phyloP scores from a whole-genome alignment of 1,140 invertebrate genomes.

The Drosophila subpulchrella region DNA sequence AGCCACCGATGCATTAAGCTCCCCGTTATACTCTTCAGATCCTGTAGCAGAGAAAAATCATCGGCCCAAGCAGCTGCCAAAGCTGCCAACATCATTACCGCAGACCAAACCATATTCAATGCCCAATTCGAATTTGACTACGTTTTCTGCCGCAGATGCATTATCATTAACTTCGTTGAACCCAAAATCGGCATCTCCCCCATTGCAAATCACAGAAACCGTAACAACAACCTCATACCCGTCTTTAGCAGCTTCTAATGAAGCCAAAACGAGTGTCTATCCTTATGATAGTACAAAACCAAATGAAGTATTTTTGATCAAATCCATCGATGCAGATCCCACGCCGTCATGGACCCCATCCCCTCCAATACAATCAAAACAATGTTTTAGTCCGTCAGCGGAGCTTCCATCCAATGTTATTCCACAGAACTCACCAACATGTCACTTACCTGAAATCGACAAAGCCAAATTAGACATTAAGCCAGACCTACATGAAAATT shows the following conservation, averaged over 20 bases:
- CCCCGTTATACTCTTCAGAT: constrained; percentile 13
- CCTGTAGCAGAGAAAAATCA: constrained; percentile 30
- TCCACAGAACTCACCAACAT: background rate
- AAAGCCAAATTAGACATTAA: background rate
- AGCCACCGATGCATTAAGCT: constrained; percentile 12
- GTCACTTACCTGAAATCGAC: background rate
- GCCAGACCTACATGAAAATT: background rate
- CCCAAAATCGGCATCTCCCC: constrained; percentile 12
- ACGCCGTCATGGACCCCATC: background rate
- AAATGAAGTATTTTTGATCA: background rate
- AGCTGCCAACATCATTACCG: constrained; percentile 48
- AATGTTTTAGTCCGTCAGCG: background rate
- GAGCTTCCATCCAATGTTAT: constrained; percentile 10
- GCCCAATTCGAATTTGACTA: constrained; percentile 1
- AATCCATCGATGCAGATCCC: background rate
- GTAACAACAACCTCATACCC: background rate
- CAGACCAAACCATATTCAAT: constrained; percentile 9
- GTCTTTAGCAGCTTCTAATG: background rate
- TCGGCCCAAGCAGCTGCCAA: constrained; percentile 68
- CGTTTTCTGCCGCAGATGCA: constrained; percentile 7
- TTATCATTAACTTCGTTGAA: constrained; percentile 25
- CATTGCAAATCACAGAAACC: background rate
- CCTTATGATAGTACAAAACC: background rate
- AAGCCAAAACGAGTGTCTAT: background rate
- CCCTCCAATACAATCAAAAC: background rate